Base-by-base conservation (phyloP, 2,113 vertebrate species). In the Cynocephalus volans region DNA sequence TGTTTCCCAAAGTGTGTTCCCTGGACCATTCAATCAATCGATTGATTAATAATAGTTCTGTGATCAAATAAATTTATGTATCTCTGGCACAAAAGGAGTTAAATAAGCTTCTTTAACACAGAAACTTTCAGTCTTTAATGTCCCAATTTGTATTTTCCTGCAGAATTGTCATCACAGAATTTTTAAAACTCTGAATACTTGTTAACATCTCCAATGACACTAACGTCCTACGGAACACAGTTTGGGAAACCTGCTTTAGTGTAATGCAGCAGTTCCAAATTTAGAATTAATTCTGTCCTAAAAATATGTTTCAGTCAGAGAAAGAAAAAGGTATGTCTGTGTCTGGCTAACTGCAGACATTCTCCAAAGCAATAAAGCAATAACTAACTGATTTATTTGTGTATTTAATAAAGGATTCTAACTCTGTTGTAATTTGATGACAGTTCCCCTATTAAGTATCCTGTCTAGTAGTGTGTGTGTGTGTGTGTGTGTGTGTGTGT, bases 291-390 rank as follows among this genome's bases (percentile, higher is more conserved):
- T 18, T 75, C 18, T 70, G 67, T 31, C 24, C 8, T 56, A 72
- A 85, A 95, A 54, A 58, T 52, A 58, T 31, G 36, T 65, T 62
- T 87, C 64, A 50, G 41, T 83, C 45, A 86, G 58, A 95, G 77
- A 77, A 54, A 72, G 26, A 80, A 65, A 89, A 85, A 21, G 3
- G 62, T 52, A 76, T 62, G 9, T 45, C 5, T 14, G 31, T 65
- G 11, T 80, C 41, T 65, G 75, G 3, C 73, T 75, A n/a, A 81
- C 69, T 36, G 1, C 23, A 58, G 58, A 65, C 9, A 50, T 86
- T 93, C 19, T 77, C 58, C 24, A 83, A 60, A 76, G 52, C 31
- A 45, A 24, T 36, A 21, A 64, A 36, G 15, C 72, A 95, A 80
- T 81, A 67, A 24, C 6, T 81, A 67, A 31, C 6, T 69, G 11